Evolutionary conservation across 2,113 vertebrate genomes (phyloP), one percentile per base, ranked within the genome.

Genomic region (Sturnira hondurensis): DNA sequence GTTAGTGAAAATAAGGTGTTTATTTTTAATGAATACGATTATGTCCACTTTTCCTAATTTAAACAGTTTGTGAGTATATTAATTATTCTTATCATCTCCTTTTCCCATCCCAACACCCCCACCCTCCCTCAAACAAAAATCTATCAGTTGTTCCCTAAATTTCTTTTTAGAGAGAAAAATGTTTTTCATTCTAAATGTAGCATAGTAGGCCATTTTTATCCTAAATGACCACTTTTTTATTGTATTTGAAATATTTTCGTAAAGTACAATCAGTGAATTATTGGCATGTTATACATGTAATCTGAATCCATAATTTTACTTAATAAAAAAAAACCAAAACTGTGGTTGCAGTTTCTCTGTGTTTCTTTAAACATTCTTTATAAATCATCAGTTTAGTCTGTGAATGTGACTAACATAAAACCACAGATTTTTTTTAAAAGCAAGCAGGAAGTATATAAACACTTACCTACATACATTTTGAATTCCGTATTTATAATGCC

Each of bases 111-210:
- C 61, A 77, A 9, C 7, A 10, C 26, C 13, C 7, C 38, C 24
- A 7, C 8, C 22, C 16, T n/a, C 63, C 15, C 41, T 17, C 61
- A 31, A 28, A 63, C 43, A 31, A 65, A 33, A 52, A 2, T 26
- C 33, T 82, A 3, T 54, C 7, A 73, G 52, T 36, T 71, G 28
- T 13, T 87, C 38, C 77, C 31, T 81, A 22, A 45, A 45, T 87
- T 93, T 71, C 15, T 83, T 84, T 91, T 65, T 82, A 86, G 67
- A 83, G 36, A 67, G 28, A 83, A 87, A 95, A 73, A 45, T 74
- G 17, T 58, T 73, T 88, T 65, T 33, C 8, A 50, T 73, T 20
- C 26, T 74, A 52, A 85, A 1, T 58, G 11, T 90, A 67, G 36
- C 5, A 50, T 22, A 28, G 8, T 38, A 70, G 24, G 83, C 33